Conservation (phyloP, 2,797 vertebrate genomes). For the Argya squamiceps region DNA sequence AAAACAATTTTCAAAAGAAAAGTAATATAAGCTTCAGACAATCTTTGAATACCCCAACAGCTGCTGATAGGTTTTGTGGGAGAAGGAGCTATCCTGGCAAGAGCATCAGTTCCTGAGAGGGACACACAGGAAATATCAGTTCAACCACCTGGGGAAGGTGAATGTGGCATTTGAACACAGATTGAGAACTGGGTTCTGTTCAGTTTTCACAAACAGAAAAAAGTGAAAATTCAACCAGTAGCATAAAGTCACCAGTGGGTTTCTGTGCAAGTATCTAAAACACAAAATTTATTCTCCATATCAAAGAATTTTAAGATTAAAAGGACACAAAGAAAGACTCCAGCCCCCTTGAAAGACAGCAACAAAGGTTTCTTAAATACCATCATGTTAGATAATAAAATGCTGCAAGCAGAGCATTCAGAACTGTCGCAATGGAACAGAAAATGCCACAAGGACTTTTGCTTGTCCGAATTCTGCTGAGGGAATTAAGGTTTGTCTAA, state of each 20-base stretch:
- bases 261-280: neutral
- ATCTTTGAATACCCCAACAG: neutral
- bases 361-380: neutral
- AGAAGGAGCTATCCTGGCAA: neutral
- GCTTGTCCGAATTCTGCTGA: neutral
- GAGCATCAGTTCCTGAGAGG: neutral
- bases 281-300: neutral
- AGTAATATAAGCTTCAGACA: constrained; percentile 22
- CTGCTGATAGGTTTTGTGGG: neutral
- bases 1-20: constrained; percentile 34
- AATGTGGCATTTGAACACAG: neutral
- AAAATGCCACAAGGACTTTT: neutral
- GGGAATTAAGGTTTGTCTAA: neutral
- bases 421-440: neutral
- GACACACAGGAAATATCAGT: rapidly evolving
- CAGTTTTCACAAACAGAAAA: neutral
- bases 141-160: neutral
- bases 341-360: neutral
- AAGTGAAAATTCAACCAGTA: neutral
- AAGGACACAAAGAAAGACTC: neutral
- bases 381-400: neutral
- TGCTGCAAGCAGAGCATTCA: neutral
- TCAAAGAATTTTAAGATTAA: neutral
- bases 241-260: neutral
- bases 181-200: rapidly evolving